phyloP scores from a whole-genome alignment of 1,140 invertebrate species.

The Aporrectodea caliginosa region DNA sequence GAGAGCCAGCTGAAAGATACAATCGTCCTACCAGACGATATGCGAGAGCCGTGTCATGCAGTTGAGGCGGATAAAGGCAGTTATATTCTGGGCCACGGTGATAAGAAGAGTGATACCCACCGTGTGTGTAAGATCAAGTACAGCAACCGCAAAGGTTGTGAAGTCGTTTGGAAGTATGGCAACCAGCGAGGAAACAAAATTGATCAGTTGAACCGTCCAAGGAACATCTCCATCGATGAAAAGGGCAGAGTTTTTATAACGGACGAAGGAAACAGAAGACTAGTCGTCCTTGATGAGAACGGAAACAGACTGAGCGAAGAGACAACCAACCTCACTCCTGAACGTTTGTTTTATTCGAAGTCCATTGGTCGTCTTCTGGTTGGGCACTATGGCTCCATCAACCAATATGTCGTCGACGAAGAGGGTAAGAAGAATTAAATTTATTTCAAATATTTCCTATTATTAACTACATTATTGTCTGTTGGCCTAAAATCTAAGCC shows the following conservation, averaged over 20 bases:
- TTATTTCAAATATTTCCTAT: too few relatives aligned
- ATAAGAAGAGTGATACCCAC: neutral
- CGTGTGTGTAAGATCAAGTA: neutral
- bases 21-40: neutral
- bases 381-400: neutral
- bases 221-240: neutral
- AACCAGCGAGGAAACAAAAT: neutral
- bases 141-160: neutral
- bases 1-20: neutral
- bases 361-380: neutral
- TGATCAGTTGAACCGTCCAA: neutral
- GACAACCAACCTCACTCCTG: neutral
- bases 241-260: neutral
- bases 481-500: too few relatives aligned
- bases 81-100: neutral
- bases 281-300: neutral
- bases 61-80: neutral
- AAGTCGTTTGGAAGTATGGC: neutral
- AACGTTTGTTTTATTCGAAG: neutral
- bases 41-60: neutral
- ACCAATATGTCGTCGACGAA: neutral
- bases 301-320: neutral
- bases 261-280: neutral
- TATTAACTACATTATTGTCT: too few relatives aligned
- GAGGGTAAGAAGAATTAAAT: too few relatives aligned